Percentiles rank a stretch among this genome's conserved stretches.
phyloP scores from a whole-genome alignment of 2,113 vertebrate genomes.

The Bungarus multicinctus region DNA sequence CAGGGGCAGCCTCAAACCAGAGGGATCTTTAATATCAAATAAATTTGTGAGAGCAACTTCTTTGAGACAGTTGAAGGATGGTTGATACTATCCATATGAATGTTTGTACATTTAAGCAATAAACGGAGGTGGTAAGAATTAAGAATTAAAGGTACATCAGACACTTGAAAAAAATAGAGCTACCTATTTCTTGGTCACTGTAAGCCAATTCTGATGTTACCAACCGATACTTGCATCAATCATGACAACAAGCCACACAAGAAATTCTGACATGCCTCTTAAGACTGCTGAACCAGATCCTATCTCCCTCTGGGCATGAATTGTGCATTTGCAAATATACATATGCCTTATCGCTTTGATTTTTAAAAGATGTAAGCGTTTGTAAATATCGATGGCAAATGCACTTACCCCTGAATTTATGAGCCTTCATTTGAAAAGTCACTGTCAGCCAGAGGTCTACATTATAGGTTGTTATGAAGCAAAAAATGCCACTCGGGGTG shows the following conservation, averaged over 20 bases:
- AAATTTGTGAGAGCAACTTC: not conserved
- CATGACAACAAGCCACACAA: not conserved
- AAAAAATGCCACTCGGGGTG: not conserved
- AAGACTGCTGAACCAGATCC: not conserved
- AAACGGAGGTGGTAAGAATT: not conserved
- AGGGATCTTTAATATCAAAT: not conserved
- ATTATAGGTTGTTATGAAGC: not conserved
- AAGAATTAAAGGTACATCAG: not conserved
- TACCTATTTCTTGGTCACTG: not conserved
- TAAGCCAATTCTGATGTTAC: not conserved
- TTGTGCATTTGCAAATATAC: not conserved
- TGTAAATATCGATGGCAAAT: not conserved
- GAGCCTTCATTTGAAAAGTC: not conserved
- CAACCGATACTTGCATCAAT: not conserved
- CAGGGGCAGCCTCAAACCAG: not conserved
- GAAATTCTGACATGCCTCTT: not conserved
- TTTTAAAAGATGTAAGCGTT: not conserved
- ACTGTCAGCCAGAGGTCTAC: constrained; percentile 3
- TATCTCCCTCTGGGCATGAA: not conserved
- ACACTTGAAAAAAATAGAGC: not conserved
- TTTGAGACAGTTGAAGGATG: not conserved
- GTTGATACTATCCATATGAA: not conserved
- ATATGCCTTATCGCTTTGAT: not conserved
- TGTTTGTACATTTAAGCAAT: not conserved
- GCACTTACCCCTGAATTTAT: not conserved